A percentile compares a stretch with the other conserved stretches of the same genome.
These are phyloP conservation scores for Sylvietta virens DNA, from an alignment of 2,113 vertebrate species.

Conservation along the genomic window DNA sequence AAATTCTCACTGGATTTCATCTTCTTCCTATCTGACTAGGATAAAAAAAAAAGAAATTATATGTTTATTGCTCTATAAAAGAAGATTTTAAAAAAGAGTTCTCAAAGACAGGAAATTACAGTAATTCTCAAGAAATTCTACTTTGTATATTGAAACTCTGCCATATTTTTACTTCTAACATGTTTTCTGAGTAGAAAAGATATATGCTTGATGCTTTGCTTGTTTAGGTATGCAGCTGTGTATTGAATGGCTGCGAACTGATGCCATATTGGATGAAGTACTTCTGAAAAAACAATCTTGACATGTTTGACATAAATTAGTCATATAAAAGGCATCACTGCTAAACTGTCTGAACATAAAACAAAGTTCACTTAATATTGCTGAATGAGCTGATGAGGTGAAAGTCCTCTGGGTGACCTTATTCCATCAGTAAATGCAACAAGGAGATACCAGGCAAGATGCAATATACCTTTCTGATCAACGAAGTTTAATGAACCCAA, in stretches of 20 bases:
- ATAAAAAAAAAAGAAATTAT: neutral
- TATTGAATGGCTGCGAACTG: neutral
- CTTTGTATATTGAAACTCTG: neutral
- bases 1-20: neutral
- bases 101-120: neutral
- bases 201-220: neutral
- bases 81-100: rapidly evolving
- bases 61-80: neutral
- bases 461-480: neutral
- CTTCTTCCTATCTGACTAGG: neutral
- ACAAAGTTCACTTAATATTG: conserved; percentile 67
- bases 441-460: neutral
- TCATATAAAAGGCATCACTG: conserved; percentile 62
- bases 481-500: neutral
- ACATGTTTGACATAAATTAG: conserved; percentile 72
- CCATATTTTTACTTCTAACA: neutral
- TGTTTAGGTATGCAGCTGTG: conserved; percentile 4
- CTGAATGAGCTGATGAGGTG: conserved; percentile 49
- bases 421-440: neutral
- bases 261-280: conserved; percentile 12
- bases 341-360: conserved; percentile 71
- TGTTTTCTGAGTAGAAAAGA: neutral
- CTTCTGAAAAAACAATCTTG: conserved; percentile 57
- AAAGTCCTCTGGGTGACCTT: conserved; percentile 53
- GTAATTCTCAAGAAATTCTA: neutral